These are phyloP conservation scores for Anoplophora glabripennis DNA, from an alignment of 1,140 invertebrate species.

Conservation along the genomic window DNA sequence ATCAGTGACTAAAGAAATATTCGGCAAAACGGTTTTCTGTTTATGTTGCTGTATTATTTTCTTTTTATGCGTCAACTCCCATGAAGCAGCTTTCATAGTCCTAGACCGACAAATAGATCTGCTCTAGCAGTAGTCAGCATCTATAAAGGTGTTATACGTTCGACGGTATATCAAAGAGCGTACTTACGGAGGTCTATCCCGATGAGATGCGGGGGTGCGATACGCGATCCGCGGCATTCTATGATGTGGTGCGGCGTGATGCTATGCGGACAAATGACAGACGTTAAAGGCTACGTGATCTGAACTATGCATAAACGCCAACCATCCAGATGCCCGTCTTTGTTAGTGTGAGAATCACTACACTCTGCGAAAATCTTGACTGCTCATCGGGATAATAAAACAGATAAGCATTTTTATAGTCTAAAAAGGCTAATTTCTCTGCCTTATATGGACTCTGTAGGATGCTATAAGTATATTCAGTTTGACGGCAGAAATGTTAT, in stretches of 20 bases:
- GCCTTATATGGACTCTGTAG: slow-evolving; percentile 13
- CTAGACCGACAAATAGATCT: too few species aligned
- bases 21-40: too few species aligned
- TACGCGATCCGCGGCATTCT: slow-evolving; percentile 32
- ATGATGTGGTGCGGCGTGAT: slow-evolving; percentile 34
- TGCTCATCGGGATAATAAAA: slow-evolving; percentile 17
- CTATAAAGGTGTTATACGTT: too few species aligned
- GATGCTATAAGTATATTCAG: too few species aligned
- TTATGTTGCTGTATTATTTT: too few species aligned
- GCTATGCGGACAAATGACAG: slow-evolving; percentile 41
- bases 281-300: slow-evolving; percentile 39
- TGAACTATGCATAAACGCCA: slow-evolving; percentile 35
- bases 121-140: too few species aligned
- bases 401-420: slow-evolving; percentile 22
- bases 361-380: slow-evolving; percentile 23
- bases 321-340: slow-evolving; percentile 10
- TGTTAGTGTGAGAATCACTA: slow-evolving; percentile 25
- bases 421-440: slow-evolving; percentile 12
- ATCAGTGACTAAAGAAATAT: too few species aligned
- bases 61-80: too few species aligned
- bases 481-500: too few species aligned
- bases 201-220: slow-evolving; percentile 34
- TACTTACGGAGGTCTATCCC: too few species aligned
- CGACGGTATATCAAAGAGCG: too few species aligned
- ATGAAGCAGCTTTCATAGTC: too few species aligned